Conservation (phyloP, 2,888 invertebrate genomes). For the Omphaloscelis lunosa region DNA sequence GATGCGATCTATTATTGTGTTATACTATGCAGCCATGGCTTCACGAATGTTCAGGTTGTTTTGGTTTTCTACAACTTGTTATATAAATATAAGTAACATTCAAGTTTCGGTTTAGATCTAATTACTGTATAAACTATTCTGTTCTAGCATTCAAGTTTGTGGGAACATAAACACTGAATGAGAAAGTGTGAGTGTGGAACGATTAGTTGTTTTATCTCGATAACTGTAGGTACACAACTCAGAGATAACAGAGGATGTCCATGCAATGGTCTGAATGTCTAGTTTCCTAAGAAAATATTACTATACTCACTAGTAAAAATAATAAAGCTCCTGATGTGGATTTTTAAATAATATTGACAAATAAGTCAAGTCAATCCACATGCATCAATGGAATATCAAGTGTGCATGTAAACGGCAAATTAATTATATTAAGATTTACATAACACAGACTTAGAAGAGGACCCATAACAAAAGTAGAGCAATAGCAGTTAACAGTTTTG, state of each 20-base stretch:
- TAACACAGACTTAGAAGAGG: not conserved
- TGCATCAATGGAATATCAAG: not conserved
- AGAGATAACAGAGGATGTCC: not conserved
- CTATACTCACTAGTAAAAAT: not conserved
- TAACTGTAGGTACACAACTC: not conserved
- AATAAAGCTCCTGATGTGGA: not conserved
- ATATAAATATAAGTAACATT: constrained; percentile 22
- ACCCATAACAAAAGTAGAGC: not conserved
- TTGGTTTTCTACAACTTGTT: constrained; percentile 17
- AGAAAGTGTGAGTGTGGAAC: not conserved
- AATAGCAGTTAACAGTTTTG: not conserved
- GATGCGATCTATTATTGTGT: not conserved
- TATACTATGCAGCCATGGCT: not conserved
- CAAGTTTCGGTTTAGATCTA: constrained; percentile 16
- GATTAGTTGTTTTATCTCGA: not conserved
- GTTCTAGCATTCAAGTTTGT: constrained; percentile 9
- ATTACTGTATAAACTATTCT: constrained; percentile 11
- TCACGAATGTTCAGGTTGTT: constrained; percentile 12
- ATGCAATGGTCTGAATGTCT: not conserved
- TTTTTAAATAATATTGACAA: not conserved
- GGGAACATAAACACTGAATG: constrained; percentile 1
- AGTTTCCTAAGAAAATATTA: not conserved
- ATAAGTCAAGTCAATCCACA: constrained; percentile 17
- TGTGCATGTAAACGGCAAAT: constrained; percentile 8
- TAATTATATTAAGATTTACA: constrained; percentile 1